Conservation (phyloP, 2,797 vertebrate species). For the Phalanger gymnotis region DNA sequence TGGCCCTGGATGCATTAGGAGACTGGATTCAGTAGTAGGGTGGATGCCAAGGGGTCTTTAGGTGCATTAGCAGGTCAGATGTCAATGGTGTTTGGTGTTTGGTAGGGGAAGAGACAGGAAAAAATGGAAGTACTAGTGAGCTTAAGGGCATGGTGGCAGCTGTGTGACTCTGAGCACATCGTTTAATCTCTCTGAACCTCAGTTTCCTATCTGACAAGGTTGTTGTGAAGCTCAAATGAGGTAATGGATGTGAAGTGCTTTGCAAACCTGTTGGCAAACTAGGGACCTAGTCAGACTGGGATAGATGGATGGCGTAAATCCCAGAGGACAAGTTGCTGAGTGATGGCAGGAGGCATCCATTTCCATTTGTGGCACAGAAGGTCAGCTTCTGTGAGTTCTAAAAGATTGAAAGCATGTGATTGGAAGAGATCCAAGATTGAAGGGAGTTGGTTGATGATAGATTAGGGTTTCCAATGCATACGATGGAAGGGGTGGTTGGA, state of each 20-base stretch:
- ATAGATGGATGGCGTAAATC: neutral
- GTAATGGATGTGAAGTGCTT: neutral
- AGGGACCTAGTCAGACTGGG: neutral
- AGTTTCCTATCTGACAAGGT: neutral
- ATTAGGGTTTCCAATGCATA: neutral
- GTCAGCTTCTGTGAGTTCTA: neutral
- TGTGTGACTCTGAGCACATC: neutral
- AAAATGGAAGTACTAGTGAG: neutral
- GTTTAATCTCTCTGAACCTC: neutral
- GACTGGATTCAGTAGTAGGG: neutral
- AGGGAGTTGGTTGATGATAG: neutral
- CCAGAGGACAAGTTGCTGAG: neutral
- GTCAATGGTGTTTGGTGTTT: neutral
- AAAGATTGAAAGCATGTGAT: neutral
- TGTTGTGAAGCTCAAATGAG: neutral
- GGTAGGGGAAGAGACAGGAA: neutral
- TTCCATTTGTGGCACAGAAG: neutral
- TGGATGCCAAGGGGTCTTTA: neutral
- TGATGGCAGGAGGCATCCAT: neutral
- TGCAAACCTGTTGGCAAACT: neutral
- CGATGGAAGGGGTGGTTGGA: accelerated
- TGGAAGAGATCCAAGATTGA: neutral
- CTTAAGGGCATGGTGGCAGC: neutral
- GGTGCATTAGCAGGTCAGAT: neutral
- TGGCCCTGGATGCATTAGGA: too few species aligned